Conservation (phyloP, 2,888 invertebrate genomes). For the Callyntrura sp. region DNA sequence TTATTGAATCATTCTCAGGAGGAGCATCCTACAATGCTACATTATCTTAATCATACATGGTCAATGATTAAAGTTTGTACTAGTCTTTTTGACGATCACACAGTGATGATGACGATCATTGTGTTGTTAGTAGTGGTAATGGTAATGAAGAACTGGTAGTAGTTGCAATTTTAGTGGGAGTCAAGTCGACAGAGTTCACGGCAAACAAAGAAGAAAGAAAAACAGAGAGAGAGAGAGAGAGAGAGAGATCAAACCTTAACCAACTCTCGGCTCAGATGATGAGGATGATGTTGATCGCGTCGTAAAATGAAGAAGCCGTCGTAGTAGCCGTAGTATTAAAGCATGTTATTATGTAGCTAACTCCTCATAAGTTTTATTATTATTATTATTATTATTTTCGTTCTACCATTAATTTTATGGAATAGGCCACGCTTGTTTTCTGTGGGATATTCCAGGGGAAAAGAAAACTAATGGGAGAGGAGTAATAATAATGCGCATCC, state of each 20-base stretch:
- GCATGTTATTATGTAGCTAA: not conserved
- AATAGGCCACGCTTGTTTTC: conserved; percentile 49
- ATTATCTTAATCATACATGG: conserved; percentile 47
- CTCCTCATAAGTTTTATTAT: no score
- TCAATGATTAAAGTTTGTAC: conserved; percentile 48
- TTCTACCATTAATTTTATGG: not conserved
- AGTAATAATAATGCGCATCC: not conserved
- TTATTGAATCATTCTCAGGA: no score
- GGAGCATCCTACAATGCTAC: not conserved
- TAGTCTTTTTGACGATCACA: conserved; percentile 11
- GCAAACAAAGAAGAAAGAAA: conserved; percentile 32
- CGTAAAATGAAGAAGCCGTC: not conserved
- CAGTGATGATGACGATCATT: not conserved
- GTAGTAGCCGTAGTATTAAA: not conserved
- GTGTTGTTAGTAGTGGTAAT: not conserved
- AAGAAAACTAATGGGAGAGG: not conserved
- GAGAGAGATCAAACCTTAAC: not conserved
- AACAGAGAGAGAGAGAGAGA: not conserved
- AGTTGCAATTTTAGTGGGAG: conserved; percentile 5
- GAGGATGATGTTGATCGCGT: not conserved
- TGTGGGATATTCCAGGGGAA: conserved; percentile 59
- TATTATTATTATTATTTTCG: no score
- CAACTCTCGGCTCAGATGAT: not conserved
- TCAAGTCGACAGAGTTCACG: not conserved
- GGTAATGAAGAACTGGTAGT: not conserved